Conservation (phyloP, 2,888 invertebrate genomes). For the Lymantria monacha region DNA sequence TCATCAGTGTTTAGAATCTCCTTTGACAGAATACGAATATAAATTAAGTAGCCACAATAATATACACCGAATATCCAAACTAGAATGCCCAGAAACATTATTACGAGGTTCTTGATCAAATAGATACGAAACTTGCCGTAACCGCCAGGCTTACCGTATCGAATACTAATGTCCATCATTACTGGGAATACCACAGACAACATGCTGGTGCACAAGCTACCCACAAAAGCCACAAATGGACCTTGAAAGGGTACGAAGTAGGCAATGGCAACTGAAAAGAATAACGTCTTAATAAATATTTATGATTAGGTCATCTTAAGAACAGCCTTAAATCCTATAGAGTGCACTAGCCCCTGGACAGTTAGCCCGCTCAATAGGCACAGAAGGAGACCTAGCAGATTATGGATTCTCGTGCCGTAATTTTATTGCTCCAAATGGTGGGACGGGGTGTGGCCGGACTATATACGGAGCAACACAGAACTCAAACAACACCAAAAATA, state of each 20-base stretch:
- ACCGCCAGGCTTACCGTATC: slow-evolving; percentile 42
- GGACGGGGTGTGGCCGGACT: no score
- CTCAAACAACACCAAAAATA: no score
- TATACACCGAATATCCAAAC: slow-evolving; percentile 42
- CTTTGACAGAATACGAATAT: slow-evolving; percentile 38
- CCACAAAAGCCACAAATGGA: slow-evolving; percentile 60
- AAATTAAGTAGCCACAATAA: slow-evolving; percentile 47
- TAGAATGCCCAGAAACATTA: slow-evolving; percentile 42
- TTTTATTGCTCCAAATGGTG: no score
- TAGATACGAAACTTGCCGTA: slow-evolving; percentile 44
- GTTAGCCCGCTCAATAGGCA: no score
- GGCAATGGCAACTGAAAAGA: slow-evolving; percentile 53
- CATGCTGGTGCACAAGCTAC: slow-evolving; percentile 55
- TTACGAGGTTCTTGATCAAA: slow-evolving; percentile 44
- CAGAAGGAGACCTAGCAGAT: no score
- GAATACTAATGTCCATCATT: slow-evolving; percentile 56
- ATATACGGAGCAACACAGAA: no score
- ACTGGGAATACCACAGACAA: slow-evolving; percentile 58
- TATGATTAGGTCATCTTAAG: no score
- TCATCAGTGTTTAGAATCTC: slow-evolving; percentile 26
- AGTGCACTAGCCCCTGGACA: no score
- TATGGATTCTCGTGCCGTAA: no score
- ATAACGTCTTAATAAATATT: background rate
- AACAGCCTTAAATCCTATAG: no score
- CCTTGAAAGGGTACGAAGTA: slow-evolving; percentile 57